These are phyloP conservation scores for Myripristis murdjan DNA, from an alignment of 2,797 vertebrate genomes.

Conservation along the genomic window DNA sequence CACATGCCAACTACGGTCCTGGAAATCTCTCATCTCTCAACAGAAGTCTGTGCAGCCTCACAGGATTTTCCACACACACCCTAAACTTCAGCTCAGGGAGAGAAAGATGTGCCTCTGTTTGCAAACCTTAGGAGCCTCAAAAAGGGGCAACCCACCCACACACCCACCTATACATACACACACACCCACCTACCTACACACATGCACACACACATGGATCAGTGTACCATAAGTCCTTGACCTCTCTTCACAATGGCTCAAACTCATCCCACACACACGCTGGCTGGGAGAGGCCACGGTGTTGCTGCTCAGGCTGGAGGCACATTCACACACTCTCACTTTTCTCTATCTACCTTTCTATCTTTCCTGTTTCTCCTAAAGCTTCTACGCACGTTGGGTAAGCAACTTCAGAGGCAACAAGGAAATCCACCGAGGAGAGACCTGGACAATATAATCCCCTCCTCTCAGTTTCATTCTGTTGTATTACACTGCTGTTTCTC, in stretches of 20 bases:
- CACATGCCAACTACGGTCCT: conserved; percentile 27
- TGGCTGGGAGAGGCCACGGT: conserved; percentile 15
- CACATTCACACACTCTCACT: not conserved
- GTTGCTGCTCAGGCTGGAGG: not conserved
- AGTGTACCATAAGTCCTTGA: conserved; percentile 22
- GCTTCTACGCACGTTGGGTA: conserved; percentile 11
- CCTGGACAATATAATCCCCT: not conserved
- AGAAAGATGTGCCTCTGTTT: conserved; percentile 27
- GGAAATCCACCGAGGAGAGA: not conserved
- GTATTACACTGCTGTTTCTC: conserved; percentile 3
- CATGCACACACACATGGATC: not conserved
- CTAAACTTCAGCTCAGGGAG: conserved; percentile 55
- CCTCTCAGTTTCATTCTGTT: conserved; percentile 20
- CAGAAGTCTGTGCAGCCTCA: conserved; percentile 51
- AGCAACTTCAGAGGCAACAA: conserved; percentile 30
- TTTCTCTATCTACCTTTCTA: not conserved
- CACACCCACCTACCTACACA: not conserved
- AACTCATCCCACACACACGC: conserved; percentile 42
- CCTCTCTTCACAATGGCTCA: conserved; percentile 32
- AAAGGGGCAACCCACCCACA: conserved; percentile 13
- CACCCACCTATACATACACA: conserved; percentile 1
- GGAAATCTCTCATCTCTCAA: conserved; percentile 58
- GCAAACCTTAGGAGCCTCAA: conserved; percentile 13
- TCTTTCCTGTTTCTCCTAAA: conserved; percentile 10
- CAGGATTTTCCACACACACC: conserved; percentile 50